Conservation (phyloP, 2,888 invertebrate species). For the Nowickia ferox region DNA sequence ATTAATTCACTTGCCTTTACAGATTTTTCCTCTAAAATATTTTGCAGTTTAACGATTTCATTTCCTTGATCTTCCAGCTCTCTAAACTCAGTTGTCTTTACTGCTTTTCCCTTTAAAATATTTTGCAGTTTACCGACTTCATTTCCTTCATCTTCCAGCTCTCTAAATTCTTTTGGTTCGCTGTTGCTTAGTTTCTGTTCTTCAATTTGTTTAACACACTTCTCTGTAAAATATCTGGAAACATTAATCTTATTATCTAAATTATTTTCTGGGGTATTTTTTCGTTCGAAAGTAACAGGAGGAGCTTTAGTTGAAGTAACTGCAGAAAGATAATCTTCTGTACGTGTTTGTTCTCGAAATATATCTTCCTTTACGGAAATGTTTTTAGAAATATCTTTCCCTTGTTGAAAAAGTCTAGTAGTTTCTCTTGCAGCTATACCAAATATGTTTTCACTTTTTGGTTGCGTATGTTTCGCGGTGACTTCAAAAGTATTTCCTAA, state of each 20-base stretch:
- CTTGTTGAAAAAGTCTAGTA: constrained; percentile 68
- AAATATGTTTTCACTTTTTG: constrained; percentile 59
- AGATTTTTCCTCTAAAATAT: constrained; percentile 47
- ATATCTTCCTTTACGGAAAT: constrained; percentile 64
- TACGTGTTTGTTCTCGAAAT: constrained; percentile 72
- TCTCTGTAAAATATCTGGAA: constrained; percentile 74
- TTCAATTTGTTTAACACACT: constrained; percentile 73
- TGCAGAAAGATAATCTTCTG: background rate
- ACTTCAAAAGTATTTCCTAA: constrained; percentile 52
- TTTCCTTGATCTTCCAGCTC: constrained; percentile 41
- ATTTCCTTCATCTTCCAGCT: constrained; percentile 19
- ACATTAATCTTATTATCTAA: constrained; percentile 71
- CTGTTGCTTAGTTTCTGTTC: constrained; percentile 67
- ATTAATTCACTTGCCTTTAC: constrained; percentile 18
- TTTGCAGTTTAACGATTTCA: background rate
- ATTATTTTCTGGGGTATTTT: constrained; percentile 14
- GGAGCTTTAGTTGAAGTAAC: background rate
- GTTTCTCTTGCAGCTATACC: constrained; percentile 67
- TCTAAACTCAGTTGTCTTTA: constrained; percentile 19
- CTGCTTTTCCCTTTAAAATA: constrained; percentile 29
- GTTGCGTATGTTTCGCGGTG: background rate
- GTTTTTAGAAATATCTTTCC: constrained; percentile 3
- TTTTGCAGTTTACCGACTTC: background rate
- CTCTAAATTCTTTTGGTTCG: constrained; percentile 59
- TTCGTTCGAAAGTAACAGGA: background rate